These are phyloP conservation scores for Plebejus argus DNA, from an alignment of 2,888 invertebrate genomes.

Conservation along the genomic window DNA sequence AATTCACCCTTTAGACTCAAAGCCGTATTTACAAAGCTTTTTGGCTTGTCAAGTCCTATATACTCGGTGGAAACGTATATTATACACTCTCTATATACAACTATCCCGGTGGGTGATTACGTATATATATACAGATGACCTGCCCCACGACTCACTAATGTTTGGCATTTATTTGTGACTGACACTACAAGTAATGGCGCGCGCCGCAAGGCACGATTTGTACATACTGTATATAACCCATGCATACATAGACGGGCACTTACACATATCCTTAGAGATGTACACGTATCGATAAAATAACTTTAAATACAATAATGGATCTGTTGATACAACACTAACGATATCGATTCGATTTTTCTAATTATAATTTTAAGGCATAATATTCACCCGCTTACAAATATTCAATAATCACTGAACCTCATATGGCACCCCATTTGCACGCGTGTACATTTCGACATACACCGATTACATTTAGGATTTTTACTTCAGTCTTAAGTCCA, in stretches of 20 bases:
- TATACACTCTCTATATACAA: constrained; percentile 55
- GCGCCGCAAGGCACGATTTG: constrained; percentile 44
- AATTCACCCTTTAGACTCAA: constrained; percentile 43
- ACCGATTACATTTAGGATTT: constrained; percentile 39
- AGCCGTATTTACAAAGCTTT: constrained; percentile 74
- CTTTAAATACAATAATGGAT: constrained; percentile 18
- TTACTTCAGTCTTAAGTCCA: constrained; percentile 75
- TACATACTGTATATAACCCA: constrained; percentile 27
- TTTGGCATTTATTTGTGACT: constrained; percentile 80
- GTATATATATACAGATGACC: constrained; percentile 70
- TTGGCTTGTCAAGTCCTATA: constrained; percentile 70
- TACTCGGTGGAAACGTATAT: constrained; percentile 65
- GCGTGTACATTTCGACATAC: constrained; percentile 51
- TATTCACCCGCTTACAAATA: constrained; percentile 47
- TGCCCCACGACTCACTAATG: constrained; percentile 60
- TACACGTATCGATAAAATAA: constrained; percentile 19
- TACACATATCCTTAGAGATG: constrained; percentile 12
- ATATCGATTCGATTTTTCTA: constrained; percentile 17
- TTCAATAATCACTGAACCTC: constrained; percentile 52
- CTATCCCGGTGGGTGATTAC: constrained; percentile 74
- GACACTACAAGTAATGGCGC: constrained; percentile 26
- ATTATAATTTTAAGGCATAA: constrained; percentile 41
- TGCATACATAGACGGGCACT: neutral
- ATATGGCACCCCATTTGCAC: constrained; percentile 74
- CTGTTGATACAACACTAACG: constrained; percentile 19